A percentile compares a stretch with the other conserved stretches of the same genome.
Evolutionary conservation across 2,888 invertebrate genomes (phyloP).

Genomic region (Chironomus tentans): DNA sequence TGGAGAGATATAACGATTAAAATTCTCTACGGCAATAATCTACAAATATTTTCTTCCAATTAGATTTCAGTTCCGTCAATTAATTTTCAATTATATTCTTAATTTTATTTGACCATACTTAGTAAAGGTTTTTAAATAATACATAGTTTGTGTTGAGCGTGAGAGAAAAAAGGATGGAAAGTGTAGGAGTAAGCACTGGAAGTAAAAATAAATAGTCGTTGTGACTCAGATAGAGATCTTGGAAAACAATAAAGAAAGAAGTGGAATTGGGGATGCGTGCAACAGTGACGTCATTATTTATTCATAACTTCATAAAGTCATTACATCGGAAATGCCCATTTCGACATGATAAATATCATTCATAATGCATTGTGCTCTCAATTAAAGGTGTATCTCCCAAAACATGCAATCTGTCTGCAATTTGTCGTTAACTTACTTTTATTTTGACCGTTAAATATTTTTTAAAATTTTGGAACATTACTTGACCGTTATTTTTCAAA

Average conservation of each 20-base stretch:
- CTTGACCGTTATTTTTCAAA: too few species aligned
- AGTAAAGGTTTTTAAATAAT: not conserved
- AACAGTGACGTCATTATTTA: not conserved
- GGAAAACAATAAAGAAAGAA: not conserved
- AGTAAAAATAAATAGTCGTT: not conserved
- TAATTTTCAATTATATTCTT: conserved; percentile 6
- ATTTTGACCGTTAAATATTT: too few species aligned
- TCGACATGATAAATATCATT: not conserved
- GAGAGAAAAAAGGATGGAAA: not conserved
- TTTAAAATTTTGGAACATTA: too few species aligned
- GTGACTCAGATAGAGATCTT: not conserved
- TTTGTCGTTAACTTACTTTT: too few species aligned
- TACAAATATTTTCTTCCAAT: not conserved
- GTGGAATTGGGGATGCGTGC: not conserved
- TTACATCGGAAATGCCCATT: too few species aligned
- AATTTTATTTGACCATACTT: not conserved
- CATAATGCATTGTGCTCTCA: not conserved
- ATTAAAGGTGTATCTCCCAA: too few species aligned
- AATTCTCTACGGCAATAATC: not conserved
- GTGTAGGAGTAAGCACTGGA: not conserved
- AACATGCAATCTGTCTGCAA: too few species aligned
- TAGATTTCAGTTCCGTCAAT: conserved; percentile 21
- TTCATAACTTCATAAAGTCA: too few species aligned
- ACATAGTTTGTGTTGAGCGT: not conserved
- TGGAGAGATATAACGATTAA: not conserved